Evolutionary conservation across 2,888 invertebrate genomes (phyloP), one percentile per base, ranked within the genome.

Genomic region (Microdon myrmicae): DNA sequence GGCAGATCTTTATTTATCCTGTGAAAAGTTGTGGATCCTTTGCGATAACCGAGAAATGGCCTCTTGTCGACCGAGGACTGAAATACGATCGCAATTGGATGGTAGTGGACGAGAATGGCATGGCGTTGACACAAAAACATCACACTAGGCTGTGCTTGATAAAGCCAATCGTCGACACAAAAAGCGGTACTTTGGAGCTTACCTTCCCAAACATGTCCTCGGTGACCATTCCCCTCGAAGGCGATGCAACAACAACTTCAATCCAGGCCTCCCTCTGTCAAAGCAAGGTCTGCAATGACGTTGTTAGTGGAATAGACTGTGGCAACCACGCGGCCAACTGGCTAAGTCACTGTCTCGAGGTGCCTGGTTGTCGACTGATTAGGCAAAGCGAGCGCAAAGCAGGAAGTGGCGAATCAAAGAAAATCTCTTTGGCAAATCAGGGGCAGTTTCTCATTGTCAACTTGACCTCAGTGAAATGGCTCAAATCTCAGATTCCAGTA

Each of bases 21-120:
- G 84, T 96, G 4, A 96, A 96, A 81, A 96, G 96, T 0, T 96
- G 96, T 79, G 93, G 87, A 0, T 87, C 90, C 4, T 89, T 88
- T 72, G 85, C 88, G 81, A 84, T 90, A 16, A 72, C 73, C 20
- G 72, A 77, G 6, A 76, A 82, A 4, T 96, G 96, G 95, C 82
- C 83, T 54, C 78, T 96, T 45, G 88, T 87, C 7, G 71, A 79
- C 0, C 87, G 87, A 71, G 97, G 97, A 0, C 83, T 98, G 20
- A 83, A 88, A 72, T 94, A 89, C 77, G 98, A 98, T 79, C 84
- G 97, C 68, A 87, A 90, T 73, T 98, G 96, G 95, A 94, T 96
- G 92, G 88, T 98, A 58, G 85, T 94, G 4, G 90, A 88, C 71
- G 84, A 86, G 5, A 84, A 86, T 71, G 95, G 95, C 9, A 86